Conservation (phyloP, 92 coral and sea anemone genomes). For the Bergia puertoricense region DNA sequence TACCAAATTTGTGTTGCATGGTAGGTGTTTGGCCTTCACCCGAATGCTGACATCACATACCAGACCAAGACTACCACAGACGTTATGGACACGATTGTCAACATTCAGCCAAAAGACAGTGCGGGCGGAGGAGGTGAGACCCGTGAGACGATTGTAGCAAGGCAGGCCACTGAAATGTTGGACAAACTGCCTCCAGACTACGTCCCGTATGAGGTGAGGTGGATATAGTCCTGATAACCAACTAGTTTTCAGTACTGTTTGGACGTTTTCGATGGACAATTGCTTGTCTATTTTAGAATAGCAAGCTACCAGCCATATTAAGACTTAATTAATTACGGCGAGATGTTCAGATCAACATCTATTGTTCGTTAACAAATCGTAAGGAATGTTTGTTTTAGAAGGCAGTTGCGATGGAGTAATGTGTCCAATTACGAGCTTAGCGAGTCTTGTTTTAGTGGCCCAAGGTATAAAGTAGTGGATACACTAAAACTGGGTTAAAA, state of each 20-base stretch:
- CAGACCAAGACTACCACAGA: constrained; percentile 99
- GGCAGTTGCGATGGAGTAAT: too few species aligned
- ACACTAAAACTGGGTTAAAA: too few species aligned
- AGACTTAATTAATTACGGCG: not conserved
- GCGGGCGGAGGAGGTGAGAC: constrained; percentile 98
- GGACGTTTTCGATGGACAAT: not conserved
- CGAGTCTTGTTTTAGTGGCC: too few species aligned
- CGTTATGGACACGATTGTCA: constrained; percentile 92
- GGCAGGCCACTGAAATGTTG: constrained; percentile 95
- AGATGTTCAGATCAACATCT: too few species aligned
- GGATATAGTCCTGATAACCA: not conserved
- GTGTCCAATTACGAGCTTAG: too few species aligned
- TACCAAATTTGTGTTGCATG: too few species aligned
- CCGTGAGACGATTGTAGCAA: constrained; percentile 87
- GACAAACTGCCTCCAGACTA: constrained; percentile 95
- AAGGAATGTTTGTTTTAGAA: too few species aligned
- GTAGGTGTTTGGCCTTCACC: constrained; percentile 96
- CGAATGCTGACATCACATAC: constrained; percentile 97
- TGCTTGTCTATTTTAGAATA: not conserved
- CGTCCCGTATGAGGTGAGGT: constrained; percentile 89
- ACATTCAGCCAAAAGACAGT: constrained; percentile 99
- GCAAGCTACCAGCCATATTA: not conserved
- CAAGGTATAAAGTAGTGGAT: too few species aligned
- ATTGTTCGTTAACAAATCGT: too few species aligned
- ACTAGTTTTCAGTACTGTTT: not conserved